Evolutionary conservation across 37 sponge, comb jelly and placozoan genomes (phyloP).

Genomic region (Corticium candelabrum): DNA sequence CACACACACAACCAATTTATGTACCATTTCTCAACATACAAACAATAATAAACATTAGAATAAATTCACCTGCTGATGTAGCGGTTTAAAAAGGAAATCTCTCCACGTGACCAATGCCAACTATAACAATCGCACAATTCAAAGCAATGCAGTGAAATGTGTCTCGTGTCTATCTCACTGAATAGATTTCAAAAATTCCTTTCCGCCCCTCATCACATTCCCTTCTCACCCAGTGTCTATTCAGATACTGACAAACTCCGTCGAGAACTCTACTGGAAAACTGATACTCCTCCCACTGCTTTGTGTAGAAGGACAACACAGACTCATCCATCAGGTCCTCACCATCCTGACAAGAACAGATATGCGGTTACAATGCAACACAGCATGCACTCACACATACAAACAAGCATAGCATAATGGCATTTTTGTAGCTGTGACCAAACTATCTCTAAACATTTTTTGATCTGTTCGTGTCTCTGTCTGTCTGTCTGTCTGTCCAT

Average conservation of each 20-base stretch:
- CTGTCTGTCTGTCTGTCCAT: background rate
- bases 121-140: background rate
- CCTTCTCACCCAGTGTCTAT: constrained; percentile 96
- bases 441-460: no score
- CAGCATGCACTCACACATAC: background rate
- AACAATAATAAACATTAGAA: no score
- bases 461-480: background rate
- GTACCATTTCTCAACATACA: no score
- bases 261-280: constrained; percentile 89
- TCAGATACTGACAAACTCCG: constrained; percentile 91
- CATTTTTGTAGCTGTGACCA: constrained; percentile 5
- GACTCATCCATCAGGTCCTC: constrained; percentile 49
- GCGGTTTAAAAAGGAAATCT: constrained; percentile 46
- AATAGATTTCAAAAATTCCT: constrained; percentile 80
- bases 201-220: constrained; percentile 95
- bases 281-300: constrained; percentile 79
- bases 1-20: background rate
- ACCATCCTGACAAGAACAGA: constrained; percentile 31
- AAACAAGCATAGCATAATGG: background rate
- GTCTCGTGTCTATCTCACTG: constrained; percentile 5
- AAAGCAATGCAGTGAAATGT: constrained; percentile 21
- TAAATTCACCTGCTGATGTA: constrained; percentile 36
- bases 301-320: constrained; percentile 69
- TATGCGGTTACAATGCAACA: background rate
- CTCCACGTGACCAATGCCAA: constrained; percentile 68